Evolutionary conservation across 2,888 invertebrate genomes (phyloP), one percentile per base, ranked within the genome.

Genomic region (Sepioteuthis lessoniana): DNA sequence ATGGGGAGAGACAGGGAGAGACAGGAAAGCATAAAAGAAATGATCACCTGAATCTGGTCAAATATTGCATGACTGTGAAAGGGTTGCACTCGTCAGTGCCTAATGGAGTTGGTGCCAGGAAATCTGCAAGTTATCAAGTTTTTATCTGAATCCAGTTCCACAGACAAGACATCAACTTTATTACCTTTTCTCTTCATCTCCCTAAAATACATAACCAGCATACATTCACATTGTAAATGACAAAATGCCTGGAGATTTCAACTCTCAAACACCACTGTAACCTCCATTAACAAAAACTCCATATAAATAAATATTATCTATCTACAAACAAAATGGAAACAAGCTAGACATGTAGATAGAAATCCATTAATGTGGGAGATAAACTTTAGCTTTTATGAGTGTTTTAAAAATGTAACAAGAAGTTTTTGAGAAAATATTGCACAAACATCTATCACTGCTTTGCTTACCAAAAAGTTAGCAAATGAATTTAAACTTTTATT

Each of bases 51-150:
- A 76, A 76, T 76, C 76, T 76, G 76, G 76, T 76, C 76, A 76
- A 76, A 76, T 76, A 76, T 76, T 76, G 76, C 76, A 76, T 76
- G 76, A 76, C 76, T 76, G n/a, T n/a, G n/a, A 76, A 76, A 76
- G 76, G 35, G n/a, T n/a, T 76, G 76, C 76, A 76, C 35, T 76
- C n/a, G 76, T 76, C 76, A 35, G n/a, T 76, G 76, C n/a, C n/a
- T 76, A 76, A 76, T 76, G 76, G 76, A 76, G 76, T 76, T 76
- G 76, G 76, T 76, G 76, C 76, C 76, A 76, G 76, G 76, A 76
- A n/a, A 76, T 76, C 76, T 76, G n/a, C n/a, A n/a, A 76, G 76
- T 76, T 76, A 76, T 76, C 76, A 76, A 76, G n/a, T 76, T 76
- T n/a, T 76, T 76, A 76, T 76, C 76, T n/a, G 76, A 76, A 76